Conservation (phyloP, 2,113 vertebrate species). For the Oryzias woworae region DNA sequence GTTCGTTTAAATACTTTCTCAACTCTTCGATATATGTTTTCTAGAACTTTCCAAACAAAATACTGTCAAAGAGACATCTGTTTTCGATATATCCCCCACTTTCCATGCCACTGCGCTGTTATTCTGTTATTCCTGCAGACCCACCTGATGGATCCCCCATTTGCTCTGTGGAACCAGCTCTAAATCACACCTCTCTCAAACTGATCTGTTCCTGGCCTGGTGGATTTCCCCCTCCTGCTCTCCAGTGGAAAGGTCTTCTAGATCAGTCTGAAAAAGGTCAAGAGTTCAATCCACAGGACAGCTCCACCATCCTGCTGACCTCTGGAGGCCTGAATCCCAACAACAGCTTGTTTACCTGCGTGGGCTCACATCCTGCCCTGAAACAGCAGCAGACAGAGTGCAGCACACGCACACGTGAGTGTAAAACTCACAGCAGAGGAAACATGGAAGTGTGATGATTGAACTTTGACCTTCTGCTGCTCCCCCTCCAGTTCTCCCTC, state of each 20-base stretch:
- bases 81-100: neutral
- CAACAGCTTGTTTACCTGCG: conserved; percentile 81
- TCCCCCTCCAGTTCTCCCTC: conserved; percentile 75
- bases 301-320: conserved; percentile 74
- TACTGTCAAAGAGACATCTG: neutral
- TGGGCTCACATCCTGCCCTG: conserved; percentile 76
- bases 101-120: neutral
- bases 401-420: conserved; percentile 80
- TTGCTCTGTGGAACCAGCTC: conserved; percentile 77
- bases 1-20: neutral
- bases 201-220: conserved; percentile 85
- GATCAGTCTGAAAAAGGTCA: neutral
- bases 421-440: neutral
- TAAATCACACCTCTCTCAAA: conserved; percentile 77
- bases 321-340: conserved; percentile 64
- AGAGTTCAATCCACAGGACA: conserved; percentile 26
- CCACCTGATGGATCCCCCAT: conserved; percentile 81
- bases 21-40: neutral
- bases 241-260: conserved; percentile 78
- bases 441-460: neutral
- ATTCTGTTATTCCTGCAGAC: conserved; percentile 76
- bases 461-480: neutral
- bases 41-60: neutral
- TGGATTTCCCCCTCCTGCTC: conserved; percentile 78
- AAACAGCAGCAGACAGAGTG: conserved; percentile 65